Evolutionary conservation across 1,140 invertebrate species (phyloP).

Genomic region (Drosophila asahinai): DNA sequence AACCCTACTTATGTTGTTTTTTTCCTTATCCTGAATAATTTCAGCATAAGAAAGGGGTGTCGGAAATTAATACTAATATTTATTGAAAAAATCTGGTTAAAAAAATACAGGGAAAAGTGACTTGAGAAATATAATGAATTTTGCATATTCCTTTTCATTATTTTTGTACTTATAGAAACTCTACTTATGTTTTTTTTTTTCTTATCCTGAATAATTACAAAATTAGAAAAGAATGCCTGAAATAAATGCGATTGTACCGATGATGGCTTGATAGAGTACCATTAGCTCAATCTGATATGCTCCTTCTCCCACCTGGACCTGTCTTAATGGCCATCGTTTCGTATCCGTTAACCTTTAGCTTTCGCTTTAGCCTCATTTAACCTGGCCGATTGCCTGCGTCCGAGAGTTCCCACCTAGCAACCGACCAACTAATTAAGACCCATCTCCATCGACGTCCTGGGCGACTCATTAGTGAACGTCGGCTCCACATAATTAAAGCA

Average conservation of each 20-base stretch:
- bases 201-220: background rate
- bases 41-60: background rate
- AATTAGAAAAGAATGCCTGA: background rate
- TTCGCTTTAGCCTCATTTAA: constrained; percentile 65
- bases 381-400: constrained; percentile 50
- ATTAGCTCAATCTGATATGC: constrained; percentile 27
- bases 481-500: constrained; percentile 61
- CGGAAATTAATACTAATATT: too few relatives aligned
- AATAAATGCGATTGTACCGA: background rate
- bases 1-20: too few relatives aligned
- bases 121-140: background rate
- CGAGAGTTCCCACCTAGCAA: constrained; percentile 43
- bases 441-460: constrained; percentile 39
- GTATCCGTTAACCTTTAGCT: constrained; percentile 69
- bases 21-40: background rate
- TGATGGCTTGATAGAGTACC: constrained; percentile 8
- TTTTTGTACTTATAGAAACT: too few relatives aligned
- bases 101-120: too few relatives aligned
- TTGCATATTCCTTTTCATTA: too few relatives aligned
- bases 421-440: constrained; percentile 67
- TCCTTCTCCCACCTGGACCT: background rate
- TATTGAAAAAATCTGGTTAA: too few relatives aligned
- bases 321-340: constrained; percentile 57
- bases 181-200: background rate
- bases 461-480: constrained; percentile 62